A percentile compares a stretch with the other conserved stretches of the same genome.
phyloP scores from a whole-genome alignment of 23 tunicate genomes.

The Trididemnum nubilum region DNA sequence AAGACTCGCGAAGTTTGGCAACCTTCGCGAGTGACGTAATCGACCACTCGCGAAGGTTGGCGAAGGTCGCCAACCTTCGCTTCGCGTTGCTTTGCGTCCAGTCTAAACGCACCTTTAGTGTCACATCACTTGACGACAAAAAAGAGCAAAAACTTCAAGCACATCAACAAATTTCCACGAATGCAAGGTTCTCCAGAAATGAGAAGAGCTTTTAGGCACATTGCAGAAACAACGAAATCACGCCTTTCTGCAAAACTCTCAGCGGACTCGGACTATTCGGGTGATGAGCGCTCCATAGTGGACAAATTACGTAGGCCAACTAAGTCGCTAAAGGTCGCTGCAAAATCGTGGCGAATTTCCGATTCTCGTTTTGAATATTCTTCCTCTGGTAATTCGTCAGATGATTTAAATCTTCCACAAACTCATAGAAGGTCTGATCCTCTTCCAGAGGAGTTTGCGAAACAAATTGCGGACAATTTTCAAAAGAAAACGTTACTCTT shows the following conservation, averaged over 20 bases:
- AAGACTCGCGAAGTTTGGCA: too few species aligned
- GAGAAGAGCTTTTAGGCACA: conserved; percentile 4
- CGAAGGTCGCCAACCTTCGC: too few species aligned
- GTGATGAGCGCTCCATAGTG: background rate
- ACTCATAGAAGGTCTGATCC: background rate
- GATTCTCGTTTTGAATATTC: background rate
- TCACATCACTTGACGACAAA: background rate
- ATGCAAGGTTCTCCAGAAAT: conserved; percentile 51
- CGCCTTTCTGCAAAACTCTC: background rate
- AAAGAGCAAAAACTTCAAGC: conserved; percentile 45
- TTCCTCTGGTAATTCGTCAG: background rate
- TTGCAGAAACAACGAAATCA: background rate
- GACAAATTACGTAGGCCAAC: background rate
- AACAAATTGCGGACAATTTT: conserved; percentile 2
- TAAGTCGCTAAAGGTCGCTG: background rate
- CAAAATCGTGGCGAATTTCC: background rate
- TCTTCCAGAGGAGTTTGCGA: background rate
- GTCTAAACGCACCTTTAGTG: too few species aligned
- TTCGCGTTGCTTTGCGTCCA: too few species aligned
- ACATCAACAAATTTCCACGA: conserved; percentile 67
- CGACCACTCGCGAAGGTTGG: too few species aligned
- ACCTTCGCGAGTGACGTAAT: too few species aligned
- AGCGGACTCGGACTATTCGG: conserved; percentile 2
- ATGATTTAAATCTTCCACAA: background rate
- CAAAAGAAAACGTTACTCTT: background rate